Evolutionary conservation across 2,888 invertebrate genomes (phyloP).

Genomic region (Atrina japonica): DNA sequence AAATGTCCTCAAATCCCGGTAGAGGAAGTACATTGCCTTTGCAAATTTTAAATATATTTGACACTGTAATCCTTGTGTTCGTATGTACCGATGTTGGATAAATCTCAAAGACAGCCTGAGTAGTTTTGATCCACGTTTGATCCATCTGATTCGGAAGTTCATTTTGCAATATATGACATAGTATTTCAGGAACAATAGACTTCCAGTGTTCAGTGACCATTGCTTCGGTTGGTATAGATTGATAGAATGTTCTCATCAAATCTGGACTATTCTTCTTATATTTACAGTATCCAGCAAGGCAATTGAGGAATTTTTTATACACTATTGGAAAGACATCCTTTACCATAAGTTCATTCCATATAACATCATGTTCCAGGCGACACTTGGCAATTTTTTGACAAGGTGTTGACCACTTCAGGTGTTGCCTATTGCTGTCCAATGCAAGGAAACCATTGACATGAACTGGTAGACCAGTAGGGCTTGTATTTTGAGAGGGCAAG

Average conservation of each 20-base stretch:
- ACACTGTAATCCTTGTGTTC: neutral
- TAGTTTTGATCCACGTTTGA: slow-evolving; percentile 7
- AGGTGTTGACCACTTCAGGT: slow-evolving; percentile 74
- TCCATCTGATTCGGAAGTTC: slow-evolving; percentile 17
- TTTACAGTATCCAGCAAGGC: neutral
- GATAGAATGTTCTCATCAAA: neutral
- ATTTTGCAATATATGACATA: neutral
- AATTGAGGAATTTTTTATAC: slow-evolving; percentile 6
- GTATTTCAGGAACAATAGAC: neutral
- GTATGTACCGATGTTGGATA: neutral
- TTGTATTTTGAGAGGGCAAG: slow-evolving; percentile 70
- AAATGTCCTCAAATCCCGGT: neutral
- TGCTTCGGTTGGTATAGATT: slow-evolving; percentile 13
- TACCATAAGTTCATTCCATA: slow-evolving; percentile 30
- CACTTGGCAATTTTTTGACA: slow-evolving; percentile 44
- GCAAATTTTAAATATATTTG: neutral
- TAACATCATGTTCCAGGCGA: slow-evolving; percentile 13
- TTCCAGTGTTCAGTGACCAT: slow-evolving; percentile 6
- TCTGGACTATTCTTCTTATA: neutral
- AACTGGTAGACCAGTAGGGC: slow-evolving; percentile 74
- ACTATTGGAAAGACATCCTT: slow-evolving; percentile 20
- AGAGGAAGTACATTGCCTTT: neutral
- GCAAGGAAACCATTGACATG: slow-evolving; percentile 77
- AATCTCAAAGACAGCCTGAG: neutral
- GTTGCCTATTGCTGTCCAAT: slow-evolving; percentile 70